Conservation (phyloP, 2,888 invertebrate species). For the Platerodrilus igneus region DNA sequence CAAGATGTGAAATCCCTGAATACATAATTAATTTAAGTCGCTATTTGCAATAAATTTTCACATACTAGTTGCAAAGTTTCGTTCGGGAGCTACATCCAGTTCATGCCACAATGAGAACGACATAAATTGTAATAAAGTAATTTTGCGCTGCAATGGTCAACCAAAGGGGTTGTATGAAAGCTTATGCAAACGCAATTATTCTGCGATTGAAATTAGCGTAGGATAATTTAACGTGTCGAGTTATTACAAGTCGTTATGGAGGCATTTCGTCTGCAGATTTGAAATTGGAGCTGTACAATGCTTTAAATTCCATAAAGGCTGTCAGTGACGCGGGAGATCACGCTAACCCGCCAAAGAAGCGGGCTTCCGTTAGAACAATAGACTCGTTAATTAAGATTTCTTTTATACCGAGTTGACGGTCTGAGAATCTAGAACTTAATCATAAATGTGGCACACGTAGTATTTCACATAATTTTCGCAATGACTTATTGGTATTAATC, state of each 20-base stretch:
- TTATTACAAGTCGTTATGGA: conserved; percentile 24
- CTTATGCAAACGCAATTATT: conserved; percentile 4
- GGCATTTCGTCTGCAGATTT: conserved; percentile 24
- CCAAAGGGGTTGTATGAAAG: conserved; percentile 1
- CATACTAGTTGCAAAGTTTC: too few species aligned
- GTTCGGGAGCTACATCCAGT: too few species aligned
- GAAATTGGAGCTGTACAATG: conserved; percentile 23
- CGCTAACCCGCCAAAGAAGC: conserved; percentile 41
- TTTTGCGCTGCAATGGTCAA: too few species aligned
- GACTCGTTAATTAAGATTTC: conserved; percentile 76
- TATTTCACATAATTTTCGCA: conserved; percentile 25
- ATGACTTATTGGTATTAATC: conserved; percentile 23
- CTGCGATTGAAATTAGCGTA: conserved; percentile 17
- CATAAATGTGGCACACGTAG: conserved; percentile 27
- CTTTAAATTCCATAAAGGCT: conserved; percentile 29
- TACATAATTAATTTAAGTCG: too few species aligned
- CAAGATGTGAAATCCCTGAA: too few species aligned
- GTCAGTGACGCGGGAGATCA: conserved; percentile 31
- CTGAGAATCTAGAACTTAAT: conserved; percentile 29
- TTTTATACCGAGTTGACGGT: conserved; percentile 46
- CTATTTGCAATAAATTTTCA: too few species aligned
- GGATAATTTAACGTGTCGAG: conserved; percentile 23
- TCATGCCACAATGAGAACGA: too few species aligned
- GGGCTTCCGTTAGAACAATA: conserved; percentile 65
- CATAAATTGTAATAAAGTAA: too few species aligned